Percentiles rank a stretch among this genome's conserved stretches.
Evolutionary conservation across 2,888 invertebrate genomes (phyloP).

Genomic region (Lasioglossum villosulum): DNA sequence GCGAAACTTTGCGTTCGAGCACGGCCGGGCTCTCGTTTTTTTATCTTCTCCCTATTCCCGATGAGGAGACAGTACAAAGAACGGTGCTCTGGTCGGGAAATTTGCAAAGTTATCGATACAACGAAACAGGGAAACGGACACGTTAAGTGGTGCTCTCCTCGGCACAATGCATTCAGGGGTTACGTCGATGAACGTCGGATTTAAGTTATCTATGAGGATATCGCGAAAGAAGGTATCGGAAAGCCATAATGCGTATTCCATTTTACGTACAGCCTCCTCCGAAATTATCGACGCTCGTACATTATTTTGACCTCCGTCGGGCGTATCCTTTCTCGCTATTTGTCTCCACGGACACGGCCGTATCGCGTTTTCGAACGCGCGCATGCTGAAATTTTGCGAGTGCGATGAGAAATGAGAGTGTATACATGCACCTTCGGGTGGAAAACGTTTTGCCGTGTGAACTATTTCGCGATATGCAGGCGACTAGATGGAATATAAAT

Average conservation of each 20-base stretch:
- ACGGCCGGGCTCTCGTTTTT: background rate
- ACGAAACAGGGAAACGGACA: background rate
- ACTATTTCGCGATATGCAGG: slow-evolving; percentile 11
- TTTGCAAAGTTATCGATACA: slow-evolving; percentile 27
- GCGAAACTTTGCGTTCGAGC: slow-evolving; percentile 36
- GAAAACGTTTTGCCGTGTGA: slow-evolving; percentile 1
- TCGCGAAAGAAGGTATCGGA: slow-evolving; percentile 43
- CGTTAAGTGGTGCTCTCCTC: slow-evolving; percentile 25
- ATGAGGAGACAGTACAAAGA: background rate
- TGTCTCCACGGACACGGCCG: background rate
- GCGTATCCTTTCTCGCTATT: background rate
- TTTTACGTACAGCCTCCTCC: slow-evolving; percentile 22
- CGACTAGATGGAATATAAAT: background rate
- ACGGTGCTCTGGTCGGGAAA: background rate
- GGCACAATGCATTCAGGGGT: slow-evolving; percentile 22
- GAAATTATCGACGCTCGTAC: slow-evolving; percentile 46
- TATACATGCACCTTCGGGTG: slow-evolving; percentile 1
- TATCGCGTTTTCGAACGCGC: slow-evolving; percentile 3
- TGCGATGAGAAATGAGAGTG: slow-evolving; percentile 5
- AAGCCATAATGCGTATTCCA: slow-evolving; percentile 54
- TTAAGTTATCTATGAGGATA: slow-evolving; percentile 40
- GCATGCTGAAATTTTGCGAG: background rate
- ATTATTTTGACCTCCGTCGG: slow-evolving; percentile 27
- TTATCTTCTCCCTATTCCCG: background rate
- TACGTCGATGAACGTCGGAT: slow-evolving; percentile 42